phyloP scores from a whole-genome alignment of 2,113 vertebrate species.

The Naja naja region DNA sequence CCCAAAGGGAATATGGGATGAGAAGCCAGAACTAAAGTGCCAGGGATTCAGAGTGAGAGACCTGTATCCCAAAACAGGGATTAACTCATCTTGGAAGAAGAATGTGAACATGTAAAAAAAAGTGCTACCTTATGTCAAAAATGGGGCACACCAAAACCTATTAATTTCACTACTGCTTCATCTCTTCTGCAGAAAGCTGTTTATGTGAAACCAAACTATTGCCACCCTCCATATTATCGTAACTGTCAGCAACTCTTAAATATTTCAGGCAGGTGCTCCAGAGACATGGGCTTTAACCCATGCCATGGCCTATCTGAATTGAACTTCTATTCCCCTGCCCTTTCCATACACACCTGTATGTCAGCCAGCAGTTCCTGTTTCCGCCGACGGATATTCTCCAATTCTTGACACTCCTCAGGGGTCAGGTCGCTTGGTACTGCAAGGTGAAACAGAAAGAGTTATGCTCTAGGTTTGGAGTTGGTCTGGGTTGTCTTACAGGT shows the following conservation, averaged over 20 bases:
- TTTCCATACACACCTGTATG: constrained; percentile 82
- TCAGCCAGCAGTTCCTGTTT: constrained; percentile 97
- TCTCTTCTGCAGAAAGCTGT: neutral
- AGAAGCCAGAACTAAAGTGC: neutral
- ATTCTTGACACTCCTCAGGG: constrained; percentile 90
- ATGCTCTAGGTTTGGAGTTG: neutral
- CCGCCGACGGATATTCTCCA: constrained; percentile 92
- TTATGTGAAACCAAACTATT: too few species aligned
- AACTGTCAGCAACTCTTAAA: neutral
- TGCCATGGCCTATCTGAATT: neutral
- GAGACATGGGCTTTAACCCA: neutral
- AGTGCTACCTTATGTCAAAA: neutral
- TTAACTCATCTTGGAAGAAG: too few species aligned
- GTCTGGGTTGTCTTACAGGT: neutral
- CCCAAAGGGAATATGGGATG: neutral
- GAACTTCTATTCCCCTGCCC: too few species aligned
- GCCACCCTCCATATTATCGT: neutral
- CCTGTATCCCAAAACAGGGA: neutral
- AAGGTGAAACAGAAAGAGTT: accelerated
- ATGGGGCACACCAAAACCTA: neutral
- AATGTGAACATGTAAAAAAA: neutral
- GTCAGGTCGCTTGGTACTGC: constrained; percentile 94
- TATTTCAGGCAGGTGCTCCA: neutral
- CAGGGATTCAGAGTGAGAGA: neutral
- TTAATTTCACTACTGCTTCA: neutral